Base-by-base conservation (phyloP, 2,113 vertebrate genomes). In the Sula dactylatra region DNA sequence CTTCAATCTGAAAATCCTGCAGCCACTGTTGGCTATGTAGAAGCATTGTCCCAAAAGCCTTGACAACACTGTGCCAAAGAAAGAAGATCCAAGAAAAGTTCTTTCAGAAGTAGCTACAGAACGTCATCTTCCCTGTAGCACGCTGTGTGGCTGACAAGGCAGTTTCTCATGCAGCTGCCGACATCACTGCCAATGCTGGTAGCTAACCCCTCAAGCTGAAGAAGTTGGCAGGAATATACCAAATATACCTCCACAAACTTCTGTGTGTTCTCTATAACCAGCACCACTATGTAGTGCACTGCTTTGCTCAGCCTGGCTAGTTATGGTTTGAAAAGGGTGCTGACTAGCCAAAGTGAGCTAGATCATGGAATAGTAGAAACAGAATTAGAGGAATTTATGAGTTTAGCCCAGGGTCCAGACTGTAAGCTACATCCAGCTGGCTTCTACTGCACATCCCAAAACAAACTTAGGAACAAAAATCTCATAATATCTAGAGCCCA, bases 271-370 rank as follows among this genome's bases (percentile, higher is more conserved):
- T 59, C 21, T 16, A 8, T 29, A 52, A 81, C 12, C 52, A 65
- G 31, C 32, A 49, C 8, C 2, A 1, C 0, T 1, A 44, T 3
- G 20, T 11, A 42, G 34, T 5, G 11, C 31, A 7, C 24, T 69
- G 38, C 44, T 70, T 47, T 74, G 42, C 40, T 20, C 55, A 36
- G 38, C 15, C 34, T n/a, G 66, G 54, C 38, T 54, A 50, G 19
- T 36, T 55, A n/a, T 1, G 13, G 72, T 74, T 80, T 80, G 56
- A 45, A 81, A 79, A 92, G 61, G 25, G 66, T 65, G 66, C 40
- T 59, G 81, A 83, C 50, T 45, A 55, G 65, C 50, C 56, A 44
- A 71, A 86, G 77, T 5, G 40, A 86, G 62, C 22, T 56, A 62
- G 29, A 61, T 31, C 47, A 36, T 6, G 29, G 49, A 83, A 83